Conservation (phyloP, 2,888 invertebrate genomes). For the Cloeon dipterum region DNA sequence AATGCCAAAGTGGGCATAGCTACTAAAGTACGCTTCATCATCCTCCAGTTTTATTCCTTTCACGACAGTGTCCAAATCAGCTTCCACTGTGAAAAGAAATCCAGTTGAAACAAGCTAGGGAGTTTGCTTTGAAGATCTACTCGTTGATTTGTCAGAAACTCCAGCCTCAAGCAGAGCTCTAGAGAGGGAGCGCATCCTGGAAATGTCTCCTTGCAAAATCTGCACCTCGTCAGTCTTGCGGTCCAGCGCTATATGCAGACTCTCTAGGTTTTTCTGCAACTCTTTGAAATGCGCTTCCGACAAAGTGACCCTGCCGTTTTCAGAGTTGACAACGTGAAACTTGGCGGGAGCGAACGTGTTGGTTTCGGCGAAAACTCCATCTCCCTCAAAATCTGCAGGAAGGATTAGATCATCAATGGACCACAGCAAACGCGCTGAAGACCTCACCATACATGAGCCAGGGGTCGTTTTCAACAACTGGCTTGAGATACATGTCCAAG, state of each 20-base stretch:
- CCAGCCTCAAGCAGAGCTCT: not conserved
- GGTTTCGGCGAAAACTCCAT: no score
- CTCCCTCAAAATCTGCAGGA: not conserved
- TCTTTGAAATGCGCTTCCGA: constrained; percentile 34
- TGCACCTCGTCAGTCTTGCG: not conserved
- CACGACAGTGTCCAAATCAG: constrained; percentile 9
- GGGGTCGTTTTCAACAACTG: constrained; percentile 44
- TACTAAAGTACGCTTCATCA: constrained; percentile 34
- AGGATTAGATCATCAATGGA: no score
- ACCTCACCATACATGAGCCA: constrained; percentile 74
- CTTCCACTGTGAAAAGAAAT: not conserved
- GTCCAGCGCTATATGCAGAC: constrained; percentile 1
- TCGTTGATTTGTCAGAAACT: not conserved
- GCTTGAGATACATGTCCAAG: constrained; percentile 53
- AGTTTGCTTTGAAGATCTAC: no score
- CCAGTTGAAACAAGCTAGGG: no score
- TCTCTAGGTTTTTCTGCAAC: constrained; percentile 24
- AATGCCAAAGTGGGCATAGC: constrained; percentile 27
- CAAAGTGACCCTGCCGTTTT: constrained; percentile 33
- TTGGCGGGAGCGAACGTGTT: no score
- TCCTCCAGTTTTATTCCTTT: constrained; percentile 29
- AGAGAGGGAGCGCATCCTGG: not conserved
- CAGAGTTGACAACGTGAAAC: constrained; percentile 30
- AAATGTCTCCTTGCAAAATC: not conserved
- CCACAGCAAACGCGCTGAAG: no score